Conservation (phyloP, 2,113 vertebrate genomes). For the Thryonomys swinderianus region DNA sequence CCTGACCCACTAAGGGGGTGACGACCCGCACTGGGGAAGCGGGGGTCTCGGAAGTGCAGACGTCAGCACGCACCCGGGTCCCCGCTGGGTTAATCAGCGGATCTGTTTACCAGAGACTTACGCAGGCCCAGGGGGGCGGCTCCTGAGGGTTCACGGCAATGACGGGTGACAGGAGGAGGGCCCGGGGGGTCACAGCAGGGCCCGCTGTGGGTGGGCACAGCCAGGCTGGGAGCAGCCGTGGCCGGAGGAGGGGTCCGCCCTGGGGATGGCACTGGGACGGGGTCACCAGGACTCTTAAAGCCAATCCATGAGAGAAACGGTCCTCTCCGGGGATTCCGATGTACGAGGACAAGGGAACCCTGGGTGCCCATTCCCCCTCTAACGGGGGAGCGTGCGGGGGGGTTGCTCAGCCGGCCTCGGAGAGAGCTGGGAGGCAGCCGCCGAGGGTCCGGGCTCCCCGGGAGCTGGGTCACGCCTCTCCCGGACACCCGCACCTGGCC, state of each 20-base stretch:
- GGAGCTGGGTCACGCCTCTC: fast-evolving
- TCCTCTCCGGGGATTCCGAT: fast-evolving
- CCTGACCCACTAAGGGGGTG: background rate
- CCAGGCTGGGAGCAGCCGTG: background rate
- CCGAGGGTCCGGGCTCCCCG: fast-evolving
- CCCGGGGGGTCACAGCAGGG: fast-evolving
- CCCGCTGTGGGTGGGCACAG: fast-evolving
- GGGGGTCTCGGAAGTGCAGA: fast-evolving
- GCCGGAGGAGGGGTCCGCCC: background rate
- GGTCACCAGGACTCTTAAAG: background rate
- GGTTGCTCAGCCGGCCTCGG: background rate
- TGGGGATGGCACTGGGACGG: fast-evolving
- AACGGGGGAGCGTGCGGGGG: fast-evolving
- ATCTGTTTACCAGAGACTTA: fast-evolving
- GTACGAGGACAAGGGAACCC: fast-evolving
- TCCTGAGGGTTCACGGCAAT: background rate
- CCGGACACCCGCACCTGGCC: fast-evolving
- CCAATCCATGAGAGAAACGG: background rate
- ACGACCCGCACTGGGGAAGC: background rate
- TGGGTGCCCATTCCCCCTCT: fast-evolving
- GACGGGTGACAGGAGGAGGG: fast-evolving
- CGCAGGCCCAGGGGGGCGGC: fast-evolving
- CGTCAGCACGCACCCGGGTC: fast-evolving
- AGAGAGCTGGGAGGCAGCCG: background rate
- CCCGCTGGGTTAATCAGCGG: background rate